Evolutionary conservation across 2,797 vertebrate species (phyloP).

Genomic region (Loriculus beryllinus): DNA sequence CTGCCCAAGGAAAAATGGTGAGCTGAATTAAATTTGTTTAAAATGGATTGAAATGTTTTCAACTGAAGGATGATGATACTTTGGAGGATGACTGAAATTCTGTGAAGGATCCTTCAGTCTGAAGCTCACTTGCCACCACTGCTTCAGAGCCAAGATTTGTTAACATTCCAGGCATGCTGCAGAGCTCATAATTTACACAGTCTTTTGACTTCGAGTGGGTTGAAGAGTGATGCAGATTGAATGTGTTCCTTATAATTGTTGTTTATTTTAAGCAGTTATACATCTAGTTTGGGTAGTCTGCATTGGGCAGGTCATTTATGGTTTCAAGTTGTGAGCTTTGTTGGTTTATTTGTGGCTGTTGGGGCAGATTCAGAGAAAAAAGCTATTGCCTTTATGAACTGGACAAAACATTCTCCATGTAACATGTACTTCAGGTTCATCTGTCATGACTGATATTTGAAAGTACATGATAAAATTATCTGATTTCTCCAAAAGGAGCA

Average conservation of each 20-base stretch:
- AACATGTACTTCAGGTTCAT: background rate
- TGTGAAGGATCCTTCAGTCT: background rate
- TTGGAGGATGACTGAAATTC: background rate
- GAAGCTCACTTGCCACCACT: background rate
- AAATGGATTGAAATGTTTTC: background rate
- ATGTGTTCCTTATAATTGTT: background rate
- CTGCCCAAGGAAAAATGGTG: background rate
- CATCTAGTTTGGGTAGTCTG: background rate
- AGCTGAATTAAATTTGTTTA: background rate
- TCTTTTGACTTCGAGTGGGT: background rate
- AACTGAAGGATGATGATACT: background rate
- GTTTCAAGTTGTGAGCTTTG: background rate
- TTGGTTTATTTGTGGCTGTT: background rate
- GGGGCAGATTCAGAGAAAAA: background rate
- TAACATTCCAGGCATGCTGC: background rate
- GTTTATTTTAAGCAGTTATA: background rate
- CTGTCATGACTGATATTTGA: background rate
- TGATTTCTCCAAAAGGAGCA: background rate
- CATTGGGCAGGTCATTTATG: background rate
- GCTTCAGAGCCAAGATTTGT: background rate
- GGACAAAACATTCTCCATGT: background rate
- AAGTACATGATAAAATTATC: background rate
- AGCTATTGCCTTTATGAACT: background rate
- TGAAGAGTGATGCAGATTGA: slow-evolving; percentile 13
- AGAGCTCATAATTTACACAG: background rate